phyloP scores from a whole-genome alignment of 2,888 invertebrate genomes.

The Lithosia quadra region DNA sequence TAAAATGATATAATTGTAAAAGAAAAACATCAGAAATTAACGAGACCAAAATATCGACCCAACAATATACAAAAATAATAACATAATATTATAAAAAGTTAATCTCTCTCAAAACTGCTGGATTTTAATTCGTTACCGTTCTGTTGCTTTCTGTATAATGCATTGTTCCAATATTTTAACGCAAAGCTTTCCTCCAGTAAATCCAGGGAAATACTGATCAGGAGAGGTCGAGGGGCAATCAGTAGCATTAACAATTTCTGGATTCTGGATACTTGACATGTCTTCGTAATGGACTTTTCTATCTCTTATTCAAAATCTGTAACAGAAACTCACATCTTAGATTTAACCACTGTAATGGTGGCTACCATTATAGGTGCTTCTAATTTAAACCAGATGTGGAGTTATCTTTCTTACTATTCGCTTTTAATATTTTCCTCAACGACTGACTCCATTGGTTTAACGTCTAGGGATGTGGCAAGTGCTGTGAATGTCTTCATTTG shows the following conservation, averaged over 20 bases:
- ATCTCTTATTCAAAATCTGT: neutral
- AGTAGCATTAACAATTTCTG: neutral
- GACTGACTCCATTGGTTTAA: constrained; percentile 3
- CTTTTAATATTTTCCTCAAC: neutral
- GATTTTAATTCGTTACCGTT: neutral
- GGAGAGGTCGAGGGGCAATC: neutral
- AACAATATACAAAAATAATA: neutral
- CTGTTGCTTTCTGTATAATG: too few relatives aligned
- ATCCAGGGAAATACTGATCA: neutral
- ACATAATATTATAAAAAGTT: neutral
- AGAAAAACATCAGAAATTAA: neutral
- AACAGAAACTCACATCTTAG: neutral
- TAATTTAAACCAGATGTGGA: neutral
- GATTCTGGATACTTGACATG: neutral
- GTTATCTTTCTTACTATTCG: too few relatives aligned
- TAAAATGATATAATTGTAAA: neutral
- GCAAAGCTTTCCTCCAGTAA: too few relatives aligned
- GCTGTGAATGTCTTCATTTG: neutral
- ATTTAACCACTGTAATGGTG: neutral
- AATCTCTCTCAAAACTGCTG: neutral
- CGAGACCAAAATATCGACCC: neutral
- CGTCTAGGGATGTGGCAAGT: neutral
- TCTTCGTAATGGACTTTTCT: neutral
- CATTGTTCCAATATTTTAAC: too few relatives aligned
- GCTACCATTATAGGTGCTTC: neutral